A percentile compares a stretch with the other conserved stretches of the same genome.
These are phyloP conservation scores for Cryptocheilus praepositus DNA, from an alignment of 2,888 invertebrate genomes.

Conservation along the genomic window DNA sequence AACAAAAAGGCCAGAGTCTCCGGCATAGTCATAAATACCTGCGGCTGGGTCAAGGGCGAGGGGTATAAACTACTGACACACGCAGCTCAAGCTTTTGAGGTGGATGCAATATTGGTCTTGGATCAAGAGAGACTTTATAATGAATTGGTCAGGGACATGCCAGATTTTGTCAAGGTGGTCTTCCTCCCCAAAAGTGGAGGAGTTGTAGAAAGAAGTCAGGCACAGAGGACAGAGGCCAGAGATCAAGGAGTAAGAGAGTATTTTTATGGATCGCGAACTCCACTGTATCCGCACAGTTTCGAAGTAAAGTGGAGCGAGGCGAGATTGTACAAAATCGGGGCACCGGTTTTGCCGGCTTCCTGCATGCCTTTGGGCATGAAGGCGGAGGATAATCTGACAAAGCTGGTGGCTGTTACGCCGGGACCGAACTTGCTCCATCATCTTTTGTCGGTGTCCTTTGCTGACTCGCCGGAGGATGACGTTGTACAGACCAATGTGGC, in stretches of 20 bases:
- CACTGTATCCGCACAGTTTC: conserved; percentile 95
- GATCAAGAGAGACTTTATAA: conserved; percentile 98
- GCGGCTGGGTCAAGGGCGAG: conserved; percentile 96
- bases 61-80: conserved; percentile 93
- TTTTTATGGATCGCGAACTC: conserved; percentile 91
- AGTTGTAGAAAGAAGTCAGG: conserved; percentile 90
- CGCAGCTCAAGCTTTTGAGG: conserved; percentile 95
- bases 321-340: conserved; percentile 95
- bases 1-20: conserved; percentile 91
- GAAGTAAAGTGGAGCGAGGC: conserved; percentile 94
- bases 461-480: conserved; percentile 88
- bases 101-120: conserved; percentile 94
- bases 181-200: conserved; percentile 97
- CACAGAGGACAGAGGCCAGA: conserved; percentile 83
- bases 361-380: conserved; percentile 98
- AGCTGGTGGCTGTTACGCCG: conserved; percentile 88
- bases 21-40: conserved; percentile 97
- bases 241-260: conserved; percentile 93
- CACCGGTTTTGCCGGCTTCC: conserved; percentile 93
- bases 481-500: conserved; percentile 91
- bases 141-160: conserved; percentile 95
- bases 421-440: conserved; percentile 89
- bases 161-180: conserved; percentile 92
- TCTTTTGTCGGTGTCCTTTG: conserved; percentile 91
- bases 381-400: conserved; percentile 91